Evolutionary conservation across 2,113 vertebrate species (phyloP).

Genomic region (Mixornis gularis): DNA sequence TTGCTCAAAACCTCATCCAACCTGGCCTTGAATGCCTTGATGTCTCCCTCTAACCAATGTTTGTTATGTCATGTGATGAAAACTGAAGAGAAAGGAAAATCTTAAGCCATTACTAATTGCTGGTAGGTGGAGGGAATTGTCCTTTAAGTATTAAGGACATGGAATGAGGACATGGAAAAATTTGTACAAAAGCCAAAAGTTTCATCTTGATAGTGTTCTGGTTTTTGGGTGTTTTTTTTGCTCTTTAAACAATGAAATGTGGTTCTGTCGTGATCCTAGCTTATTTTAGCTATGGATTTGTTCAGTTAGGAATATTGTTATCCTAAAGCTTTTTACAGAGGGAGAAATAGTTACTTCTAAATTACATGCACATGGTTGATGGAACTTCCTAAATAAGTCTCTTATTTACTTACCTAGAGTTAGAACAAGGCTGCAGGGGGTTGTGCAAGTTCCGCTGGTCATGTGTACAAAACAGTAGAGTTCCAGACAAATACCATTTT

Average conservation of each 20-base stretch:
- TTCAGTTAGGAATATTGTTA: background rate
- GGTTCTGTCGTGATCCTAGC: background rate
- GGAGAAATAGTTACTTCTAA: background rate
- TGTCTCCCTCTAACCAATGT: background rate
- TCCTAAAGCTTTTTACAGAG: background rate
- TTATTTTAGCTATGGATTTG: background rate
- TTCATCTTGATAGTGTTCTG: background rate
- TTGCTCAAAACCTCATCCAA: background rate
- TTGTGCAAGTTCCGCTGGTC: background rate
- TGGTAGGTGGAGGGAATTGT: background rate
- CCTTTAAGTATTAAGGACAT: background rate
- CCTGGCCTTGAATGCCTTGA: background rate
- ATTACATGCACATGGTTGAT: background rate
- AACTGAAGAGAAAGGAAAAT: background rate
- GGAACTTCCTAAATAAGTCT: background rate
- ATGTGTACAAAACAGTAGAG: background rate
- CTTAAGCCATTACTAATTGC: background rate
- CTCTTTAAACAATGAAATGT: background rate
- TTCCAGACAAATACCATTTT: background rate
- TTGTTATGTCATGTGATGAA: background rate
- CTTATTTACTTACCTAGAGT: background rate
- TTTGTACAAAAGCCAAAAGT: background rate
- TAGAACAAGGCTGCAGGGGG: background rate
- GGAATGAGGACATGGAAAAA: background rate
- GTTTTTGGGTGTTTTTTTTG: background rate